Conservation (phyloP, 1,140 invertebrate species). For the Heliconius melpomene region DNA sequence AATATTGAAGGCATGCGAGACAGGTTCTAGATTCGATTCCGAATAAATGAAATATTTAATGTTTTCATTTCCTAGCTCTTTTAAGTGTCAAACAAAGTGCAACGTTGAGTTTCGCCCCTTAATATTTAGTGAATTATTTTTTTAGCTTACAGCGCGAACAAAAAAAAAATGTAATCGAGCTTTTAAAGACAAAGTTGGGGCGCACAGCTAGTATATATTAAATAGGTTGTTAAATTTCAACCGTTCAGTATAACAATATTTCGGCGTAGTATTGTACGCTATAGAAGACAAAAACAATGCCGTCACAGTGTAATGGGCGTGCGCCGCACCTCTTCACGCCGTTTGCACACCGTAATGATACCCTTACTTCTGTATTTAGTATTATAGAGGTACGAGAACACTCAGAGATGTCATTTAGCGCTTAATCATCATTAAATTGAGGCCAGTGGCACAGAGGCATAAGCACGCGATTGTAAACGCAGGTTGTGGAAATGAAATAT, state of each 20-base stretch:
- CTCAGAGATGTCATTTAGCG: not conserved
- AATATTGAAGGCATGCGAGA: not conserved
- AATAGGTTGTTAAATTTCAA: not conserved
- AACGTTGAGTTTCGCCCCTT: too few relatives aligned
- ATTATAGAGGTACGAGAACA: not conserved
- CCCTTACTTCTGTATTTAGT: constrained; percentile 13
- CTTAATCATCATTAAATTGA: not conserved
- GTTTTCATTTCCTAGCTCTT: too few relatives aligned
- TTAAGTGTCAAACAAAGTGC: too few relatives aligned
- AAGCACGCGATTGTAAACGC: not conserved
- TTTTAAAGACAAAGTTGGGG: too few relatives aligned
- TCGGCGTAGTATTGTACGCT: constrained; percentile 1
- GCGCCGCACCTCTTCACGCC: constrained; percentile 41
- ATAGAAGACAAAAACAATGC: constrained; percentile 14
- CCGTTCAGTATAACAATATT: not conserved
- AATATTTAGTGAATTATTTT: too few relatives aligned
- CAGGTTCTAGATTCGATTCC: too few relatives aligned
- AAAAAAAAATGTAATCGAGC: too few relatives aligned
- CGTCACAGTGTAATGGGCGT: constrained; percentile 28
- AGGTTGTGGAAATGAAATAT: not conserved
- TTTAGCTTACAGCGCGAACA: too few relatives aligned
- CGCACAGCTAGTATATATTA: too few relatives aligned
- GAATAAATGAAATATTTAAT: too few relatives aligned
- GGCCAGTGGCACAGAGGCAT: not conserved
- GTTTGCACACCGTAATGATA: constrained; percentile 36